Conservation (phyloP, 2,113 vertebrate genomes). For the Coturnix japonica region DNA sequence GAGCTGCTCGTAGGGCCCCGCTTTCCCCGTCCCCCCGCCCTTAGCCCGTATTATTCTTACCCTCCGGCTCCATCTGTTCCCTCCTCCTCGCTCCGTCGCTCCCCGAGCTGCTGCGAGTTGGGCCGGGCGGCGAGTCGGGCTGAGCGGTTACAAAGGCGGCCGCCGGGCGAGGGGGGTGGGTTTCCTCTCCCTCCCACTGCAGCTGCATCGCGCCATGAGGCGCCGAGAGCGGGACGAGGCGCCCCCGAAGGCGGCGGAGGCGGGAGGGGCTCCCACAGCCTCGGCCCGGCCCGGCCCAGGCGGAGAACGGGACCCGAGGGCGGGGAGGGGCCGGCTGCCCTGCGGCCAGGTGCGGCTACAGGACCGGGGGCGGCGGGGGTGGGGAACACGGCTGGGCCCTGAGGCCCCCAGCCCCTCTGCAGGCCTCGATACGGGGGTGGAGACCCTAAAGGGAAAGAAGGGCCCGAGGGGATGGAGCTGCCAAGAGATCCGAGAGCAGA, state of each 20-base stretch:
- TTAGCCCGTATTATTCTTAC: background rate
- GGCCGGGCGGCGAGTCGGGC: background rate
- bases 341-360: no score
- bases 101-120: background rate
- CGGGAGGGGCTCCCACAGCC: background rate
- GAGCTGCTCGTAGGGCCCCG: no score
- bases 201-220: conserved; percentile 42
- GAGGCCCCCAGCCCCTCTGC: background rate
- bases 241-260: conserved; percentile 25
- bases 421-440: background rate
- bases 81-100: background rate
- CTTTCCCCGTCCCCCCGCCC: no score
- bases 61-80: conserved; percentile 50
- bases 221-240: conserved; percentile 27
- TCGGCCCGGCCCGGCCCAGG: background rate
- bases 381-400: background rate
- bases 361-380: background rate
- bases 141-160: conserved; percentile 8
- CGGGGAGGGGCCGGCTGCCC: no score
- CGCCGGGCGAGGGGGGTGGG: conserved; percentile 25
- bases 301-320: background rate
- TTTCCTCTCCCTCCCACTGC: conserved; percentile 51
- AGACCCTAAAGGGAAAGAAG: background rate
- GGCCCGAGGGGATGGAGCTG: background rate
- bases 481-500: no score